Evolutionary conservation across 2,888 invertebrate species (phyloP).

Genomic region (Digitonthophagus gazella): DNA sequence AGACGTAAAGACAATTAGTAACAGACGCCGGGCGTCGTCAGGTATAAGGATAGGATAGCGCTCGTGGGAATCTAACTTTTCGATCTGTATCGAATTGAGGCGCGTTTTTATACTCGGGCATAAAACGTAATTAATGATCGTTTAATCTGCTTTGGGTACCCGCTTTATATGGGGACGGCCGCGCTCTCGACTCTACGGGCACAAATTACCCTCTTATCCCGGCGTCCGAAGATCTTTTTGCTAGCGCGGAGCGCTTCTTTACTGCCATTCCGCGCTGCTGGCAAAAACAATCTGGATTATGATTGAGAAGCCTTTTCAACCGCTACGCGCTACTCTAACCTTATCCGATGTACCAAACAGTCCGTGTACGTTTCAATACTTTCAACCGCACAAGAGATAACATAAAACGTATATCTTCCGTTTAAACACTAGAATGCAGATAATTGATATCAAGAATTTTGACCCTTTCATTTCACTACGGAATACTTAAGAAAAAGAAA

Average conservation of each 20-base stretch:
- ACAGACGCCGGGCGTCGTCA: not conserved
- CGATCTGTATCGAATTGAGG: constrained; percentile 2
- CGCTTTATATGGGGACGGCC: constrained; percentile 6
- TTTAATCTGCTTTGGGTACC: constrained; percentile 15
- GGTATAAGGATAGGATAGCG: not conserved
- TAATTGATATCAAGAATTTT: no score
- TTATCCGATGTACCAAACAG: not conserved
- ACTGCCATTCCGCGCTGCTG: constrained; percentile 2
- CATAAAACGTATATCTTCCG: no score
- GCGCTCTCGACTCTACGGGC: not conserved
- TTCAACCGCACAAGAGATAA: not conserved
- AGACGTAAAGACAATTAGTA: constrained; percentile 4
- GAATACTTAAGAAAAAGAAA: no score
- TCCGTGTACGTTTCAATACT: no score
- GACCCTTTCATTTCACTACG: no score
- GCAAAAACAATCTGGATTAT: constrained; percentile 5
- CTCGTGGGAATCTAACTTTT: constrained; percentile 8
- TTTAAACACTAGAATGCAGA: no score
- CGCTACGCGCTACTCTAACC: not conserved
- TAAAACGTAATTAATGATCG: constrained; percentile 17
- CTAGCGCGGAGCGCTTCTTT: not conserved
- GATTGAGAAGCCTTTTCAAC: constrained; percentile 2
- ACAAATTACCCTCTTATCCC: constrained; percentile 12
- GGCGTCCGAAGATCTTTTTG: not conserved
- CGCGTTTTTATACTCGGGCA: constrained; percentile 6